Evolutionary conservation across 1,140 invertebrate genomes (phyloP), one percentile per base, ranked within the genome.

Genomic region (Amyelois transitella): DNA sequence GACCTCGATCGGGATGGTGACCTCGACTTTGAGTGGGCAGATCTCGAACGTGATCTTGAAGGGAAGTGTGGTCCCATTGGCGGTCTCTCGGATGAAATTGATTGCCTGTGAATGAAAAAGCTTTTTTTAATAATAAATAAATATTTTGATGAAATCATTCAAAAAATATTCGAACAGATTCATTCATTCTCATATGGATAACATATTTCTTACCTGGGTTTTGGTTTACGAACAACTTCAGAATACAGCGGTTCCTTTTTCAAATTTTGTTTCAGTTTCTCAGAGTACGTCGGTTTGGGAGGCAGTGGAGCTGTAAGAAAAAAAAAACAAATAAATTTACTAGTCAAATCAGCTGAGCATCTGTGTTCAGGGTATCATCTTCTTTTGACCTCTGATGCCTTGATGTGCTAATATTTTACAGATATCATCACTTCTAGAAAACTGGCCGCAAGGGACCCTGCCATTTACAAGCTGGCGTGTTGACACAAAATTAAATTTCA

Each of bases 201-300:
- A 32, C 4, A 32, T 32, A 2, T 32, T 6, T 32, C 7, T 38
- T 74, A 81, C 79, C 72, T 69, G 17, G 49, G 22, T 55, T 67
- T 69, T 5, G 54, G 58, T 70, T 81, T 77, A 18, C 75, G 66
- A n/a, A 75, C 75, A 17, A 75, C 74, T 49, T 87, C 84, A 0
- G 84, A 79, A 58, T 85, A 85, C 5, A 77, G 54, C 25, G 69
- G 51, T 51, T 68, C 66, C 56, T 74, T 83, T 56, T 80, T 85
- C 20, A 87, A 59, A 58, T 91, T 92, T 45, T 89, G 84, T 68
- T 92, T 92, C 8, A 92, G 80, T 71, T 92, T 92, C 55, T 92
- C 91, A 1, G 91, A 89, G 77, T 92, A 91, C 3, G 90, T 74
- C 6, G 83, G 69, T 71, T 88, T 89, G 18, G 69, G 63, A 17